phyloP scores from a whole-genome alignment of 2,113 vertebrate species.

The Sapayoa aenigma region DNA sequence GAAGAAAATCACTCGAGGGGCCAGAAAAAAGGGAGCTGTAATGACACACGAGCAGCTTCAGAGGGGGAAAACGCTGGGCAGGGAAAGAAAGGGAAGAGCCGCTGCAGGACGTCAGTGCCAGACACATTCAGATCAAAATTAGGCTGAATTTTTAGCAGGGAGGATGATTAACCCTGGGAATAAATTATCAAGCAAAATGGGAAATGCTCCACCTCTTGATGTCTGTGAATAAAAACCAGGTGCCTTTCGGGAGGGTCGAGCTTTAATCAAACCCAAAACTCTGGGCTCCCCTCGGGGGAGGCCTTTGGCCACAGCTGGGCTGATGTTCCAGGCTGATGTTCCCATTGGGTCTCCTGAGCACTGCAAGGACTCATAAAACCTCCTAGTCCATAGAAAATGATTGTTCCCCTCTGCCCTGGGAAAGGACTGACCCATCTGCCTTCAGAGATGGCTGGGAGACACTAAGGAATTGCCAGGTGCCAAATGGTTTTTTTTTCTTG shows the following conservation, averaged over 20 bases:
- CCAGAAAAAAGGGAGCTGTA: background rate
- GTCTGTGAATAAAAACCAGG: background rate
- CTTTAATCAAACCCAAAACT: background rate
- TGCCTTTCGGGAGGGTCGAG: background rate
- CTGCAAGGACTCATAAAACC: background rate
- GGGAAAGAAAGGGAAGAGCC: background rate
- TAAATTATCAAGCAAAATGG: background rate
- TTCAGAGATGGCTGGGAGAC: background rate
- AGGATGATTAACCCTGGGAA: conserved; percentile 23
- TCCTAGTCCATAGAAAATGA: background rate
- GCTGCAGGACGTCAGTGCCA: background rate
- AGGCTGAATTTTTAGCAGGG: background rate
- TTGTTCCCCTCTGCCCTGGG: background rate
- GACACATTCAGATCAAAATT: background rate
- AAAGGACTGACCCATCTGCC: background rate
- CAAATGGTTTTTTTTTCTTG: background rate
- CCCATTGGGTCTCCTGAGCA: accelerated
- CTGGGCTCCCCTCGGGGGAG: background rate
- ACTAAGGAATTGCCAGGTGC: background rate
- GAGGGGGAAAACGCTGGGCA: background rate
- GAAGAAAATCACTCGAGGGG: background rate
- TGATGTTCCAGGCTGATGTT: background rate
- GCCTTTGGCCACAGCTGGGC: background rate
- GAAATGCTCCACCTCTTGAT: background rate
- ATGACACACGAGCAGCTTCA: background rate